Base-by-base conservation (phyloP, 2,797 vertebrate genomes). In the Meda fulgida region DNA sequence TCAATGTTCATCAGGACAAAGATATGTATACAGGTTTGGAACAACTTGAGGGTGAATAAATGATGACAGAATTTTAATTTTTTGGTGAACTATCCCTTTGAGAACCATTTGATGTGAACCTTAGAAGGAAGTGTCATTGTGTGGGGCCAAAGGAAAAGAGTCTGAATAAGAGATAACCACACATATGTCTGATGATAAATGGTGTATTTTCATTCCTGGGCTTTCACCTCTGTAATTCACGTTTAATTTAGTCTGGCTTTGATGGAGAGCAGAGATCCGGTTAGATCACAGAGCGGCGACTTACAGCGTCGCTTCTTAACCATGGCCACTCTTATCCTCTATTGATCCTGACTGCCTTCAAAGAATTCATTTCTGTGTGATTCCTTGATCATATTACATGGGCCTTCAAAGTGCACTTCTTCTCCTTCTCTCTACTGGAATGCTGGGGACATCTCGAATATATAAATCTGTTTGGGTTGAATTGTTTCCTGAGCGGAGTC, bases 391-490 rank as follows among this genome's bases (percentile, higher is more conserved):
- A 69, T 80, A 86, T 87, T 88, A 72, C 89, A 65, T 23, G 23
- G 71, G 48, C 69, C 55, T 78, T 73, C 31, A 67, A 84, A 80
- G 58, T 43, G 18, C 53, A 81, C 78, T 80, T 11, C 21, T 40
- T 63, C 46, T 63, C 60, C 14, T 21, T 46, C n/a, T 83, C 67
- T 82, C 72, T 76, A 80, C 82, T 21, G 31, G 46, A 67, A 82
- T 79, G 69, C 63, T 70, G 66, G 71, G 29, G 72, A 70, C 79
- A 84, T 86, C 66, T 79, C 13, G 14, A 79, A 76, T 36, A 70
- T 73, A 84, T 81, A 70, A 48, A 48, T 86, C 76, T 87, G 88
- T 88, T 88, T 89, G 76, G 85, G 84, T 81, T 53, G 43, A 63
- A 69, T 83, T 76, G 65, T 85, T 86, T 89, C 83, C 83, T 86